These are phyloP conservation scores for Polypedilum pembai DNA, from an alignment of 1,140 invertebrate genomes.

Conservation along the genomic window DNA sequence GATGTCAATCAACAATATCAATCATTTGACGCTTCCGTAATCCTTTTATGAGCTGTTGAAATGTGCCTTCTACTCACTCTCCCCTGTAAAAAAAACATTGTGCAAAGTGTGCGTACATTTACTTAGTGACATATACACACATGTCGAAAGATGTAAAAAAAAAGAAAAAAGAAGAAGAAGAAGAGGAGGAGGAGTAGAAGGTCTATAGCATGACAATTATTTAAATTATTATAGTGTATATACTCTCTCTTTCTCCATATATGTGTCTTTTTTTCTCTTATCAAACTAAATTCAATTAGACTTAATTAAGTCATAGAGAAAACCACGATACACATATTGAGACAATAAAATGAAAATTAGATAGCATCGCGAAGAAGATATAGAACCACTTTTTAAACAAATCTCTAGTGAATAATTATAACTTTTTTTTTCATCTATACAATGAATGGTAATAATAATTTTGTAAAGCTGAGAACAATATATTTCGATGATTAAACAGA, in stretches of 20 bases:
- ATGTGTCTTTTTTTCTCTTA: background rate
- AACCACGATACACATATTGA: background rate
- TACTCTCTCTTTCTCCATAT: too few species aligned
- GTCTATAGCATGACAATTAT: background rate
- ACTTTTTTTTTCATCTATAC: background rate
- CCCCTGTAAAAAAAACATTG: background rate
- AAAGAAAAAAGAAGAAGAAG: background rate
- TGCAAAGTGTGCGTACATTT: background rate
- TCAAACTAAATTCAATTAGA: background rate
- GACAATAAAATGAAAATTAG: background rate
- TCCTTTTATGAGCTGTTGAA: constrained; percentile 2
- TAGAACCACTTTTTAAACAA: too few species aligned
- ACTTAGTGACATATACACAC: background rate
- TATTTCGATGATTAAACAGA: background rate
- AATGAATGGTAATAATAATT: constrained; percentile 10
- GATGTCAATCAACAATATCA: constrained; percentile 18
- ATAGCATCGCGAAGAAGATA: too few species aligned
- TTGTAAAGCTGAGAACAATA: constrained; percentile 7
- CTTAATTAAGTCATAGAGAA: background rate
- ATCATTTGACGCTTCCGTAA: constrained; percentile 12
- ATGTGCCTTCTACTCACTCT: background rate
- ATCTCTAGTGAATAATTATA: too few species aligned
- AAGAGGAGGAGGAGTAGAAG: too few species aligned
- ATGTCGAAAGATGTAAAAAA: background rate
- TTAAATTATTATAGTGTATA: background rate